Percentiles rank a stretch among this genome's conserved stretches.
Conservation (phyloP, 2,888 invertebrate genomes). For the Acronicta aceris region DNA sequence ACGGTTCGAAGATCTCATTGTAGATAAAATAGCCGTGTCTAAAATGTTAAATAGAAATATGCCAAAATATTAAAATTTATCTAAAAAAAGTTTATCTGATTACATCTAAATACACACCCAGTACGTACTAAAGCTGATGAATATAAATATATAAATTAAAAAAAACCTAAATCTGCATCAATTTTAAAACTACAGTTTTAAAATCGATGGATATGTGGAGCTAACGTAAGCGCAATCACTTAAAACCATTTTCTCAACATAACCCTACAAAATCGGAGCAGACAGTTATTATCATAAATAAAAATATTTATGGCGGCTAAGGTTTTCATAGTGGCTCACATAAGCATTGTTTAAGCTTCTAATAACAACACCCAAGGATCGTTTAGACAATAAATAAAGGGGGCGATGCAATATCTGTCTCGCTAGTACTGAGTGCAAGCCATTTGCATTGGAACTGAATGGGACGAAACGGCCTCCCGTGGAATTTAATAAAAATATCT, state of each 20-base stretch:
- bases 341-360: conserved; percentile 66
- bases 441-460: conserved; percentile 84
- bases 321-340: conserved; percentile 41
- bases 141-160: too few species aligned
- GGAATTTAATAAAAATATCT: conserved; percentile 89
- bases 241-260: background rate
- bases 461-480: conserved; percentile 80
- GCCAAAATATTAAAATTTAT: too few species aligned
- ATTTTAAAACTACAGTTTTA: too few species aligned
- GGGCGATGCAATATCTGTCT: conserved; percentile 83
- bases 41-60: too few species aligned
- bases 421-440: conserved; percentile 72
- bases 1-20: conserved; percentile 14
- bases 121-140: too few species aligned
- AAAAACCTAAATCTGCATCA: too few species aligned
- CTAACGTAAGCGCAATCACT: background rate
- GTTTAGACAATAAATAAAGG: conserved; percentile 81
- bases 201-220: background rate
- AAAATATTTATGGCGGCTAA: conserved; percentile 35
- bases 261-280: conserved; percentile 27
- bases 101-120: too few species aligned
- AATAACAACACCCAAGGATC: conserved; percentile 69
- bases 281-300: conserved; percentile 28
- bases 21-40: conserved; percentile 2
- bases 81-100: too few species aligned